Evolutionary conservation across 2,888 invertebrate species (phyloP).

Genomic region (Lottia gigantea): DNA sequence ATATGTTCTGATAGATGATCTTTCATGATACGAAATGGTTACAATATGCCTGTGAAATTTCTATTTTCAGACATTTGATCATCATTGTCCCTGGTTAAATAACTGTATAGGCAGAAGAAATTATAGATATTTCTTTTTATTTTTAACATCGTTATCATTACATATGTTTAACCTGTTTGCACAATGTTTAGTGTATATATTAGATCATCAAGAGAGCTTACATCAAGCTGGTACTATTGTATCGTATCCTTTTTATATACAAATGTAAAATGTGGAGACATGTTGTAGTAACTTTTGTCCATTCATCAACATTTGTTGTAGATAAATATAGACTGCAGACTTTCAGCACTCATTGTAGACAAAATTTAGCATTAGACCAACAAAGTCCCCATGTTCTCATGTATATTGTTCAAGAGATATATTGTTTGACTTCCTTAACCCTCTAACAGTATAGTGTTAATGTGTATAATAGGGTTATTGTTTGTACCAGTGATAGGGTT

Average conservation of each 20-base stretch:
- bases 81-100: constrained; percentile 82
- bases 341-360: no score
- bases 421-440: constrained; percentile 31
- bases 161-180: constrained; percentile 98
- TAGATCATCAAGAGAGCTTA: constrained; percentile 81
- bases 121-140: constrained; percentile 99
- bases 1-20: no score
- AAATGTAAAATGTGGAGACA: background rate
- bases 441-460: constrained; percentile 67
- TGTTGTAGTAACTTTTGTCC: no score
- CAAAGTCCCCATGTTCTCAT: no score
- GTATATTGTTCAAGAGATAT: no score
- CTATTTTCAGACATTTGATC: constrained; percentile 92
- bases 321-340: no score
- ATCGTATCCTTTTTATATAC: constrained; percentile 69
- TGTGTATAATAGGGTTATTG: constrained; percentile 90
- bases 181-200: constrained; percentile 90
- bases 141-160: constrained; percentile 92
- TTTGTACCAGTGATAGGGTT: constrained; percentile 97
- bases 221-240: constrained; percentile 49
- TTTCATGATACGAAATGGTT: no score
- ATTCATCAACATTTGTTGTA: no score
- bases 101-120: constrained; percentile 89
- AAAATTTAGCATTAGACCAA: no score
- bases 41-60: background rate